Evolutionary conservation across 2,888 invertebrate genomes (phyloP).

Genomic region (Hololepta plana): DNA sequence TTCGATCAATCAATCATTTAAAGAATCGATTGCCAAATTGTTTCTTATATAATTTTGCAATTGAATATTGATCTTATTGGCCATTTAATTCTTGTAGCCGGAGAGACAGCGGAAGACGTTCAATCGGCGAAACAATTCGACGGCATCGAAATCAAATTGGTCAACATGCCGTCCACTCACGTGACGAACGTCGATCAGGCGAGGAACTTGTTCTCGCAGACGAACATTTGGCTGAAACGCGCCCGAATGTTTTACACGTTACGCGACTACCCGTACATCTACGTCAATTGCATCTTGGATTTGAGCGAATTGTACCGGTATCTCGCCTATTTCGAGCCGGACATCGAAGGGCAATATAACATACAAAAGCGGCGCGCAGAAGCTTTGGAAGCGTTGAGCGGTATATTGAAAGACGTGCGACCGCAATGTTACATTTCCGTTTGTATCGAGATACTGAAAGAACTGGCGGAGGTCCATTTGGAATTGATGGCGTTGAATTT

Average conservation of each 20-base stretch:
- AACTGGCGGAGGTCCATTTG: constrained; percentile 41
- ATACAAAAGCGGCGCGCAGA: constrained; percentile 40
- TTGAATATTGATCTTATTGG: too few species aligned
- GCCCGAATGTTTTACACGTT: constrained; percentile 38
- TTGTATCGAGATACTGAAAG: constrained; percentile 27
- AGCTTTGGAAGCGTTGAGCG: constrained; percentile 36
- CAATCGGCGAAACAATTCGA: constrained; percentile 11
- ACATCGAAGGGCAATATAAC: constrained; percentile 39
- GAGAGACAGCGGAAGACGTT: constrained; percentile 8
- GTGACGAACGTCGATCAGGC: constrained; percentile 31
- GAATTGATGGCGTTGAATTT: constrained; percentile 43
- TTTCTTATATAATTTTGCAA: too few species aligned
- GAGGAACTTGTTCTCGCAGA: constrained; percentile 33
- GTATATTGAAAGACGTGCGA: constrained; percentile 35
- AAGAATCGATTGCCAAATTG: too few species aligned
- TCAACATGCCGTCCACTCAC: constrained; percentile 15
- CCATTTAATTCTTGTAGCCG: too few species aligned
- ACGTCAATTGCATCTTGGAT: constrained; percentile 38
- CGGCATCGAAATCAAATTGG: constrained; percentile 13
- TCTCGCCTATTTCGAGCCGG: constrained; percentile 53
- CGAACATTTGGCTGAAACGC: constrained; percentile 40
- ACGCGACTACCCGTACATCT: constrained; percentile 37
- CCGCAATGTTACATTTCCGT: constrained; percentile 32
- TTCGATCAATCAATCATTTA: too few species aligned
- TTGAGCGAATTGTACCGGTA: constrained; percentile 46